Evolutionary conservation across 2,888 invertebrate genomes (phyloP).

Genomic region (Dione juno): DNA sequence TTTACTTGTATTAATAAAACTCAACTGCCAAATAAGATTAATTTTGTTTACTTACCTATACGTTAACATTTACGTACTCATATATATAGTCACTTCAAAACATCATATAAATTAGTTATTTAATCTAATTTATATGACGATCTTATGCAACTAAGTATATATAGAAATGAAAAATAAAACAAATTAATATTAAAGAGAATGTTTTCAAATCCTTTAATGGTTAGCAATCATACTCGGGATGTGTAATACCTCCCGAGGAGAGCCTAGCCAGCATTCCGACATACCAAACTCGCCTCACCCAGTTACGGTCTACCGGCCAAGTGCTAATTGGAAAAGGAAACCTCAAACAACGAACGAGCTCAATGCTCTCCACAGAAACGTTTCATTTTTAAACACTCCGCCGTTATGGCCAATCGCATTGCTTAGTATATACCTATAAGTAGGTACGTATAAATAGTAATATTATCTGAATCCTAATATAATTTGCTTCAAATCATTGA

Average conservation of each 20-base stretch:
- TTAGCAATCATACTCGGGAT: constrained; percentile 29
- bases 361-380: constrained; percentile 83
- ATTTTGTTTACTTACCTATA: too few relatives aligned
- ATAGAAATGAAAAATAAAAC: background rate
- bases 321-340: constrained; percentile 84
- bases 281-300: constrained; percentile 70
- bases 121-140: too few relatives aligned
- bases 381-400: constrained; percentile 81
- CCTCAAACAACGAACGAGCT: constrained; percentile 81
- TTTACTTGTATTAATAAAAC: too few relatives aligned
- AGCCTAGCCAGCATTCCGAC: constrained; percentile 54
- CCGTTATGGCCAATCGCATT: constrained; percentile 73
- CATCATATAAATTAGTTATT: too few relatives aligned
- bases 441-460: background rate
- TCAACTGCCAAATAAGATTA: too few relatives aligned
- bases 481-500: constrained; percentile 1
- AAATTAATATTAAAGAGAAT: background rate
- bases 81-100: too few relatives aligned
- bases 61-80: too few relatives aligned
- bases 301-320: constrained; percentile 79
- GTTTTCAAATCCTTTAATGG: constrained; percentile 25
- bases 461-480: background rate
- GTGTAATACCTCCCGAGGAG: constrained; percentile 59
- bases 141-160: too few relatives aligned
- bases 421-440: constrained; percentile 22